phyloP scores from a whole-genome alignment of 2,888 invertebrate genomes.

The Lepidochrysops patricia region DNA sequence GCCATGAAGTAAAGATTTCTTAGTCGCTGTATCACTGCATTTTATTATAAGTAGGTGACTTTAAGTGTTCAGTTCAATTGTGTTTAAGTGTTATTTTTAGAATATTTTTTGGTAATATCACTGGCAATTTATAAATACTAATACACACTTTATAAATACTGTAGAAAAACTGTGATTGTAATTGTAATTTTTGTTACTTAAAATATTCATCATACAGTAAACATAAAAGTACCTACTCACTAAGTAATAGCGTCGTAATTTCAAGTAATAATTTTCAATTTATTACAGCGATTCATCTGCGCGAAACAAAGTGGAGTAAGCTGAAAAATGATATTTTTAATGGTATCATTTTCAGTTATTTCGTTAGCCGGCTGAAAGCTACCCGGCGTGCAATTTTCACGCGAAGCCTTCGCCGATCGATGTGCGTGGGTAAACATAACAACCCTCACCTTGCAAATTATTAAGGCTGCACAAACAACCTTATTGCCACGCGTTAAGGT shows the following conservation, averaged over 20 bases:
- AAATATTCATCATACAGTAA: neutral
- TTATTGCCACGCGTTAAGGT: constrained; percentile 24
- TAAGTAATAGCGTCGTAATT: neutral
- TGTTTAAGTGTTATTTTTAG: too few species aligned
- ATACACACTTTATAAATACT: too few species aligned
- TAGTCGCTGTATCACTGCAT: neutral
- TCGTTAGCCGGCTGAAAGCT: constrained; percentile 38
- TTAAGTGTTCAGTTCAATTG: too few species aligned
- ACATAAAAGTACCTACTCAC: neutral
- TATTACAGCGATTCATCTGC: neutral
- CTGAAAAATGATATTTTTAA: constrained; percentile 3
- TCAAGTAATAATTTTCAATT: neutral
- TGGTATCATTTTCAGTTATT: constrained; percentile 38
- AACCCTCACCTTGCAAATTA: constrained; percentile 48
- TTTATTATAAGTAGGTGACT: too few species aligned
- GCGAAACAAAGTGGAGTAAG: neutral
- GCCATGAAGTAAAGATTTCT: constrained; percentile 8
- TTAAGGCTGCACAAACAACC: constrained; percentile 21
- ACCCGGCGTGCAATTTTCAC: constrained; percentile 67
- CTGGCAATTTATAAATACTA: neutral
- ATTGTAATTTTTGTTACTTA: neutral
- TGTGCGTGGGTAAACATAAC: constrained; percentile 66
- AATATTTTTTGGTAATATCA: neutral
- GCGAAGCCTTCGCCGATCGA: constrained; percentile 62
- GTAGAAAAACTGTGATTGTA: neutral